A percentile compares a stretch with the other conserved stretches of the same genome.
These are phyloP conservation scores for Orcinus orca DNA, from an alignment of 2,113 vertebrate genomes.

Conservation along the genomic window DNA sequence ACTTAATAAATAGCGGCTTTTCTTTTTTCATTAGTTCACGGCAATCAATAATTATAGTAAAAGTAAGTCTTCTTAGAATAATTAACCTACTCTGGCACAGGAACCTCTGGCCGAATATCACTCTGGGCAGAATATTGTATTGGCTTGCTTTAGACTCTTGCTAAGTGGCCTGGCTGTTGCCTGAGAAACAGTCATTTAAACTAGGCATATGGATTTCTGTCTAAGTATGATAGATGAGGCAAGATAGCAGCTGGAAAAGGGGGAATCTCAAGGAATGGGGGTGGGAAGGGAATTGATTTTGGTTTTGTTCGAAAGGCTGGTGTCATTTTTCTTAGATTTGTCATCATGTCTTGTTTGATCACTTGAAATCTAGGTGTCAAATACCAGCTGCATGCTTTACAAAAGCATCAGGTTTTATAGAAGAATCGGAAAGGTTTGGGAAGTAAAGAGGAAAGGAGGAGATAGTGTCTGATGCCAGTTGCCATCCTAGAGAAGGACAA, in stretches of 20 bases:
- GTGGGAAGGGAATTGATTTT: conserved; percentile 57
- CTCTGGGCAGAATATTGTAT: conserved; percentile 54
- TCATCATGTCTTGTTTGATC: conserved; percentile 61
- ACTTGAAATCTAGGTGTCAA: conserved; percentile 36
- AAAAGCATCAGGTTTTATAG: not conserved
- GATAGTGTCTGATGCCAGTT: not conserved
- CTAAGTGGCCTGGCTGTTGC: conserved; percentile 67
- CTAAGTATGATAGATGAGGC: conserved; percentile 72
- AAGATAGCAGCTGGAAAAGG: conserved; percentile 39
- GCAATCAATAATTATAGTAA: conserved; percentile 54
- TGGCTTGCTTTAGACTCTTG: conserved; percentile 61
- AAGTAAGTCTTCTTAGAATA: conserved; percentile 62
- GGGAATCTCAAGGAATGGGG: not conserved
- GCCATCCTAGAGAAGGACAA: not conserved
- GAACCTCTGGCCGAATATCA: conserved; percentile 51
- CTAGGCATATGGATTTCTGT: conserved; percentile 70
- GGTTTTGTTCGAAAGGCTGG: conserved; percentile 40
- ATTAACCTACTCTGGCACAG: conserved; percentile 58
- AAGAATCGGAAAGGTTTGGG: not conserved
- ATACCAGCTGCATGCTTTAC: not conserved
- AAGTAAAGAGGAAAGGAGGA: not conserved
- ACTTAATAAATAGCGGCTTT: conserved; percentile 62
- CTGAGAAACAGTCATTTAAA: conserved; percentile 67
- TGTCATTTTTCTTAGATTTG: conserved; percentile 70
- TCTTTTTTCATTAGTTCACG: conserved; percentile 48